Evolutionary conservation across 2,113 vertebrate species (phyloP).

Genomic region (Artemisiospiza belli): DNA sequence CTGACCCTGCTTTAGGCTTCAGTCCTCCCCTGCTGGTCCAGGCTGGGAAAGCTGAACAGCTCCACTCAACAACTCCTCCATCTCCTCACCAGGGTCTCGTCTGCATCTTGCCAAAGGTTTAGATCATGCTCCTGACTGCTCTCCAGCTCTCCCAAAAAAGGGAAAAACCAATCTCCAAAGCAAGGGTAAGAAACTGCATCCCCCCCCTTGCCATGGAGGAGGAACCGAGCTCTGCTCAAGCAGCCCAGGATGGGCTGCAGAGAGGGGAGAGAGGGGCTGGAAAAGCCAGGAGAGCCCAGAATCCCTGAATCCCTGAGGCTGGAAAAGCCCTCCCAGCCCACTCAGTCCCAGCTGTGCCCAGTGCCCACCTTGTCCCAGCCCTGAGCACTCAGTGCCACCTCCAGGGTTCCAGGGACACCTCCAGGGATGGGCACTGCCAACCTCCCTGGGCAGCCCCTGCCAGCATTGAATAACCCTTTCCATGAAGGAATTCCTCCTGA

Average conservation of each 20-base stretch:
- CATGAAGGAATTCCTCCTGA: not conserved
- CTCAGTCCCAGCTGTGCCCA: fast-evolving
- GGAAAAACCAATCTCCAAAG: not conserved
- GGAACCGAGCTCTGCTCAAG: fast-evolving
- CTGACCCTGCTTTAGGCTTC: fast-evolving
- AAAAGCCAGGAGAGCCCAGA: not conserved
- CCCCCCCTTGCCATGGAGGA: fast-evolving
- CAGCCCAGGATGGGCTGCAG: fast-evolving
- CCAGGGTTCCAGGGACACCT: not conserved
- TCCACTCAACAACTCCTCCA: not conserved
- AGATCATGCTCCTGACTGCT: not conserved
- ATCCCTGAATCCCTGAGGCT: fast-evolving
- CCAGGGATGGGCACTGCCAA: not conserved
- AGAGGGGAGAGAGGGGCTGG: not conserved
- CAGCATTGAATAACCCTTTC: not conserved
- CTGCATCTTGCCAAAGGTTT: not conserved
- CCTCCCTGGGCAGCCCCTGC: not conserved
- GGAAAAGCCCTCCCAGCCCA: not conserved
- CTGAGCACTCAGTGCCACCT: not conserved
- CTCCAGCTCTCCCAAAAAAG: slow-evolving; percentile 29
- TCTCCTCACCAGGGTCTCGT: not conserved
- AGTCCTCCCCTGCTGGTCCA: not conserved
- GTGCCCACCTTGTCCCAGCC: fast-evolving
- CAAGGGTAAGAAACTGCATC: not conserved
- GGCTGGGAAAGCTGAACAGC: not conserved